These are phyloP conservation scores for Heliconius eleuchia DNA, from an alignment of 1,140 invertebrate genomes.

Conservation along the genomic window DNA sequence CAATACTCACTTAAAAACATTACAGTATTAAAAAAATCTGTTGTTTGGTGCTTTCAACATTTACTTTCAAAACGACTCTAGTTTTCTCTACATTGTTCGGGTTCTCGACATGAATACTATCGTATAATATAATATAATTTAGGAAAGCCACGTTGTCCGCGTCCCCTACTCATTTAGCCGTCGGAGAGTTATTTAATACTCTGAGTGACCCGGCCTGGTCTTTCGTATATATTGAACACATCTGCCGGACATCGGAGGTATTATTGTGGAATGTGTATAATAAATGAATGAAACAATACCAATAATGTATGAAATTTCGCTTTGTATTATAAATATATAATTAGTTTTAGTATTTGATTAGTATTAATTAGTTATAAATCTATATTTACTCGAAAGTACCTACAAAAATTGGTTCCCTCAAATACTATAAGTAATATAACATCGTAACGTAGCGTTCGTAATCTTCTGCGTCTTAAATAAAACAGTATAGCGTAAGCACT, in stretches of 20 bases:
- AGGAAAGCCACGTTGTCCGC: constrained; percentile 48
- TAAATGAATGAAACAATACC: constrained; percentile 46
- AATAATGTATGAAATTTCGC: constrained; percentile 20
- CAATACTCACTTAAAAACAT: background rate
- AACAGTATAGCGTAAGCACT: constrained; percentile 73
- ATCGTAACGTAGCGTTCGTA: constrained; percentile 54
- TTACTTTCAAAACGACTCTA: background rate
- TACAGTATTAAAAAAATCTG: no score
- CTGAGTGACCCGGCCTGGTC: constrained; percentile 64
- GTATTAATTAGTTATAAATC: background rate
- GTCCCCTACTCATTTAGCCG: constrained; percentile 77
- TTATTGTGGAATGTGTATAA: constrained; percentile 48
- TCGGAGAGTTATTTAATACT: constrained; percentile 79
- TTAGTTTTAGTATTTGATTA: background rate
- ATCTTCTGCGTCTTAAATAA: constrained; percentile 79
- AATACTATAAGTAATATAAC: background rate
- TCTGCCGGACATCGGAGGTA: constrained; percentile 68
- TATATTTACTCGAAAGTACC: background rate
- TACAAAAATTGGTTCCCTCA: background rate
- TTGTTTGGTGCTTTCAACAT: background rate
- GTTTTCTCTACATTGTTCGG: background rate
- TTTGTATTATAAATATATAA: background rate
- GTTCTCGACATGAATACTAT: background rate
- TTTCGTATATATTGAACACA: constrained; percentile 72
- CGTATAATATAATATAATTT: constrained; percentile 49